Base-by-base conservation (phyloP, 2,888 invertebrate species). In the Conops quadrifasciatus region DNA sequence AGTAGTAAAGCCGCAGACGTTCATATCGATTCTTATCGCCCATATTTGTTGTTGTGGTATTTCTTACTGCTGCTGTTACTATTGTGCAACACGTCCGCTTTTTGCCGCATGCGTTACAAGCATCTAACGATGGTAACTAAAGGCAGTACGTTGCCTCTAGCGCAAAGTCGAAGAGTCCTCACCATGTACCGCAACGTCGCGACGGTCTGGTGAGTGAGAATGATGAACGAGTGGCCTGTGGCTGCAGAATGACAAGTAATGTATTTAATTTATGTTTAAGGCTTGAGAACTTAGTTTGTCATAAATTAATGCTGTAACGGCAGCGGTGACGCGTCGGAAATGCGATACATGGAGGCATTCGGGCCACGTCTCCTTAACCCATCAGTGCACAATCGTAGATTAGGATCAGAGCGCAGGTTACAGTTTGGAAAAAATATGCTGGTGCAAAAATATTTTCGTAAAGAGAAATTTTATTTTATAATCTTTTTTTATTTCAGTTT, bases 31-130 rank as follows among this genome's bases (percentile, higher is more conserved):
- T 70, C n/a, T 28, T 36, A n/a, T n/a, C 13, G 43, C 45, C 15
- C 49, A n/a, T n/a, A n/a, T n/a, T n/a, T n/a, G n/a, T n/a, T n/a
- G n/a, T n/a, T n/a, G n/a, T n/a, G n/a, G n/a, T n/a, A n/a, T n/a
- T n/a, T n/a, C n/a, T n/a, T n/a, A n/a, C n/a, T n/a, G n/a, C n/a
- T 74, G 70, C 68, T 71, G 73, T 75, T 73, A 75, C 74, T 75
- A 73, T 74, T 71, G 71, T 71, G 71, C 59, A 71, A 63, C 72
- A 70, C 60, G 67, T 47, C n/a, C n/a, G n/a, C n/a, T n/a, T n/a
- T n/a, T n/a, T n/a, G n/a, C 70, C 63, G 67, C 59, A 47, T 71
- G 67, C 66, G 45, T 19, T 19, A 4, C 43, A 28, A 43, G 36
- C 3, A 13, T 36, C 2, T 21, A 2, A 11, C 53, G 53, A 11